A percentile compares a stretch with the other conserved stretches of the same genome.
Conservation (phyloP, 2,888 invertebrate genomes). For the Auanema freiburgensis region DNA sequence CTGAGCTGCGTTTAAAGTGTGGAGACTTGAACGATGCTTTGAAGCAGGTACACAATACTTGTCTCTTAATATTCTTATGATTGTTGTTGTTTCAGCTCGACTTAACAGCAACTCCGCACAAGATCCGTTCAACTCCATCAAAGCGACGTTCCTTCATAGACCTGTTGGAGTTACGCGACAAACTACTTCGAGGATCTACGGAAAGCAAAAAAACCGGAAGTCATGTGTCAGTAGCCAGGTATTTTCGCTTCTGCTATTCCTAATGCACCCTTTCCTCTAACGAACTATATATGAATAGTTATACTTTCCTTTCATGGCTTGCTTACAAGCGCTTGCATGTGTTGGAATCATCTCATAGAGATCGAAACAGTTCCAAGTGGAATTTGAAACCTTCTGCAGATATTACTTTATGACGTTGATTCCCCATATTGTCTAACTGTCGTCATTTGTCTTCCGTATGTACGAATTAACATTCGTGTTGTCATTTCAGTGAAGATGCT, state of each 20-base stretch:
- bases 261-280: slow-evolving; percentile 27
- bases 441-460: neutral
- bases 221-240: slow-evolving; percentile 62
- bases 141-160: slow-evolving; percentile 64
- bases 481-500: slow-evolving; percentile 61
- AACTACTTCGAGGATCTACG: slow-evolving; percentile 53
- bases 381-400: neutral
- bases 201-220: slow-evolving; percentile 58
- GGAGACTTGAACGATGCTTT: slow-evolving; percentile 64
- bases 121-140: slow-evolving; percentile 63
- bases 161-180: slow-evolving; percentile 61
- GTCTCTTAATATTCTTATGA: neutral
- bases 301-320: slow-evolving; percentile 15
- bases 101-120: slow-evolving; percentile 64
- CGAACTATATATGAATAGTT: slow-evolving; percentile 11
- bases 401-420: neutral
- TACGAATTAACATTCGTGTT: neutral
- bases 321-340: slow-evolving; percentile 2
- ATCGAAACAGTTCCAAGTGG: neutral
- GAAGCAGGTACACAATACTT: slow-evolving; percentile 50
- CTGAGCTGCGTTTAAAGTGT: slow-evolving; percentile 63
- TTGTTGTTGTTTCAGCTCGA: slow-evolving; percentile 51
- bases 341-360: neutral
- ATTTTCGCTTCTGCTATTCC: slow-evolving; percentile 19
- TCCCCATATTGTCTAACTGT: neutral